Evolutionary conservation across 2,797 vertebrate genomes (phyloP), one percentile per base, ranked within the genome.

Genomic region (Arnoldichthys spilopterus): DNA sequence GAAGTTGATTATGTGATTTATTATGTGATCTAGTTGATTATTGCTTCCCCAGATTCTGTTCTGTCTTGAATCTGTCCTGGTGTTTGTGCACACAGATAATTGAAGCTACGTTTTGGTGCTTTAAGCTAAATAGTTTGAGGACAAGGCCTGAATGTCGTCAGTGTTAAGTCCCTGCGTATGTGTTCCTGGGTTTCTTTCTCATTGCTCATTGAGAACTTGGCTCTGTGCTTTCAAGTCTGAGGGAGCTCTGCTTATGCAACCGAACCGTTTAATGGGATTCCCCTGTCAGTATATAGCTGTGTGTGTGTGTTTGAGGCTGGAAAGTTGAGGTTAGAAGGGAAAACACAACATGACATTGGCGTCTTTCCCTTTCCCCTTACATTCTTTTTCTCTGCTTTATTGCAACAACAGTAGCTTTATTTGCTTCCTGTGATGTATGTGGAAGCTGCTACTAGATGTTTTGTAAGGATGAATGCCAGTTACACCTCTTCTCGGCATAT

Each of bases 251-350:
- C 61, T 82, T 82, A 74, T 77, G 77, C 74, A 82, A 77, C 58
- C 32, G 30, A 43, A 20, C 58, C 61, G 32, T 77, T 82, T 80
- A 79, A 77, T 78, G 71, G 74, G 78, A 63, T 75, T 75, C 56
- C 72, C 80, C 63, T 73, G 56, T 82, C 53, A 49, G 73, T 43
- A 69, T 63, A 54, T 49, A 51, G 16, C 59, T 53, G 62, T 62
- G 62, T 43, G 69, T 45, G 32, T 18, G n/a, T 16, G 45, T 64
- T 45, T 53, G 59, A 63, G 30, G 26, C 18, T 28, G 47, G 22
- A 20, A 51, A 32, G 20, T 43, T 67, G 58, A 62, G 67, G 70
- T 73, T 58, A 80, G 74, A 9, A 53, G n/a, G 20, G 37, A 54
- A 16, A 68, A 26, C 40, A 40, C 30, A 68, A 28, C 26, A 54